Evolutionary conservation across 2,113 vertebrate species (phyloP), one percentile per base, ranked within the genome.

Genomic region (Epinephelus cyanopodus): DNA sequence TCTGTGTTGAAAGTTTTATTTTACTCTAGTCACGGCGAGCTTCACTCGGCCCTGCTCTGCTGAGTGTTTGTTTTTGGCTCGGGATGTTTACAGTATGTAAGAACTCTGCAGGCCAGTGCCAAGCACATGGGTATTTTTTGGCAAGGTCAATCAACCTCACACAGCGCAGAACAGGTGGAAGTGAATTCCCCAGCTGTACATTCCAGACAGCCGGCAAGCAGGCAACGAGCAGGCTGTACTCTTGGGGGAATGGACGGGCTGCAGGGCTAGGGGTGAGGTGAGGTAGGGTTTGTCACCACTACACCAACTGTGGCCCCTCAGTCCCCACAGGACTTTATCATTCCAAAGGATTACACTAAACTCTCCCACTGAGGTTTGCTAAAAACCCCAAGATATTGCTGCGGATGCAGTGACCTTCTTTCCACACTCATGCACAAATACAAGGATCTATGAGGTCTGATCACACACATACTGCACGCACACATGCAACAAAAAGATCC

Each of bases 161-260:
- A 45, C 65, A 29, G 73, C 77, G 72, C 66, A 66, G 75, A 87
- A 87, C 89, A 91, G 87, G 82, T 93, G 89, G 83, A 72, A 37
- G 77, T 86, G 73, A 90, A 91, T 74, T 92, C 87, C 88, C 90
- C 85, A 87, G 85, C 82, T 86, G 83, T 77, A 78, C 74, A 58
- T 84, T 70, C 75, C 86, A 86, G 76, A 82, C 33, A 37, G 81
- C 67, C 72, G n/a, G 50, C 54, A 37, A 78, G 81, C 79, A 70
- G 84, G 82, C 68, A 56, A 87, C 79, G 62, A 25, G 65, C 68
- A 72, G 29, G 60, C 74, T 19, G 1, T 61, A 3, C 48, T 83
- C 75, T 42, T 15, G 63, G 37, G 47, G 64, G 45, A 66, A 54
- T 18, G 21, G 23, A 79, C 6, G 21, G 33, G 48, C 58, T 47